Evolutionary conservation across 2,888 invertebrate species (phyloP).

Genomic region (Cataglyphis altisquamis): DNA sequence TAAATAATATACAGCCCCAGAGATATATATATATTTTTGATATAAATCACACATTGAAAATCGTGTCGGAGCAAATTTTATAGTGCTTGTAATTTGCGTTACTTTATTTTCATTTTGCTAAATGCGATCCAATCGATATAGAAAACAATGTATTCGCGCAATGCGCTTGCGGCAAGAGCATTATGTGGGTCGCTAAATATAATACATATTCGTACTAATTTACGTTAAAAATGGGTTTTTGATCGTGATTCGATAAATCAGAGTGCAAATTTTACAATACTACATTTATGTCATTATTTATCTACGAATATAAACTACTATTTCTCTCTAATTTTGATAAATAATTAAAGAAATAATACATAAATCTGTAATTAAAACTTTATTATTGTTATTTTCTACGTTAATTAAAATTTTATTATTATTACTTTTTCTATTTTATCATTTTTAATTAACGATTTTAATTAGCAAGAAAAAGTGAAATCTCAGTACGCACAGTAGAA

Average conservation of each 20-base stretch:
- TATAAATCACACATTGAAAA: constrained; percentile 17
- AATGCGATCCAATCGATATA: constrained; percentile 2
- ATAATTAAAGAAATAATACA: neutral
- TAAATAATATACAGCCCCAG: neutral
- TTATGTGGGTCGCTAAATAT: neutral
- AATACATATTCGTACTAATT: constrained; percentile 23
- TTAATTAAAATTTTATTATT: neutral
- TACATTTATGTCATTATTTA: constrained; percentile 26
- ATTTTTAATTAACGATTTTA: neutral
- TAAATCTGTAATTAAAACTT: neutral
- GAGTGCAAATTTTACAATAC: constrained; percentile 41
- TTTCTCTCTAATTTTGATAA: neutral
- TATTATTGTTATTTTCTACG: neutral
- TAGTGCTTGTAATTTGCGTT: constrained; percentile 1
- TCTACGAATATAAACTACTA: constrained; percentile 6
- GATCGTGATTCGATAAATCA: constrained; percentile 52
- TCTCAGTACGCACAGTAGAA: neutral
- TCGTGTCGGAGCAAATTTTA: neutral
- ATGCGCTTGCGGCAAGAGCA: constrained; percentile 16
- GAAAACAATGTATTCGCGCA: constrained; percentile 8
- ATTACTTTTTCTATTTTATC: neutral
- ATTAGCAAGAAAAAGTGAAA: neutral
- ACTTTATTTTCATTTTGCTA: constrained; percentile 33
- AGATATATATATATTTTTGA: neutral
- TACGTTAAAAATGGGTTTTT: constrained; percentile 10